Base-by-base conservation (phyloP, 2,888 invertebrate genomes). In the Spilarctia lutea region DNA sequence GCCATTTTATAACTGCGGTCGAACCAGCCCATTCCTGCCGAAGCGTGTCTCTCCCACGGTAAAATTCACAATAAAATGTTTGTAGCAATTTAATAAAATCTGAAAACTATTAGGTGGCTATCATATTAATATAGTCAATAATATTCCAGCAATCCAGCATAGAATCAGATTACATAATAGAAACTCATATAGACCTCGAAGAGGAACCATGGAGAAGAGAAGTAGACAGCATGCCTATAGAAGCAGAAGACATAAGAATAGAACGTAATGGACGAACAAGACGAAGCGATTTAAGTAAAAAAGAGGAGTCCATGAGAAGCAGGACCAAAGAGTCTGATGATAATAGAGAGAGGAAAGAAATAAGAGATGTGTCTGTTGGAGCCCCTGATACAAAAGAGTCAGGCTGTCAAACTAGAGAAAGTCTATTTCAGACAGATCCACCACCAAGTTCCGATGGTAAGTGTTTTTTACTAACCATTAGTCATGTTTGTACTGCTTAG, bases 371-470 rank as follows among this genome's bases (percentile, higher is more conserved):
- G 11, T 95, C 95, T 0, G 95, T 95, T 20, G 94, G 95, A 0
- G 94, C 92, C 0, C 95, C 95, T 11, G 95, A 96, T 81, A 95
- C 95, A 0, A 96, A 95, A 79, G 96, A 96, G 76, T 94, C 94
- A 1, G 91, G 94, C 0, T 98, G 98, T 89, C 98, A 98, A 90
- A 98, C 98, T 0, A 96, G 98, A 83, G 98, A 98, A 90, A 98
- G 98, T 86, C 92, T 98, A 52, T 97, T 98, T 88, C 94, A 95
- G 72, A 85, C 91, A 0, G 95, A 94, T 68, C 89, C 93, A 3
- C 91, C 94, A 0, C 90, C 91, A 0, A 94, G 95, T 85, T 95
- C 95, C 73, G 94, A 95, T 83, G 94, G 95, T 93, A 85, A 91
- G 91, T 82, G 27, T 30, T n/a, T 60, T 16, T 27, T 10, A 56